These are phyloP conservation scores for Rallus limicola DNA, from an alignment of 2,113 vertebrate genomes.

Conservation along the genomic window DNA sequence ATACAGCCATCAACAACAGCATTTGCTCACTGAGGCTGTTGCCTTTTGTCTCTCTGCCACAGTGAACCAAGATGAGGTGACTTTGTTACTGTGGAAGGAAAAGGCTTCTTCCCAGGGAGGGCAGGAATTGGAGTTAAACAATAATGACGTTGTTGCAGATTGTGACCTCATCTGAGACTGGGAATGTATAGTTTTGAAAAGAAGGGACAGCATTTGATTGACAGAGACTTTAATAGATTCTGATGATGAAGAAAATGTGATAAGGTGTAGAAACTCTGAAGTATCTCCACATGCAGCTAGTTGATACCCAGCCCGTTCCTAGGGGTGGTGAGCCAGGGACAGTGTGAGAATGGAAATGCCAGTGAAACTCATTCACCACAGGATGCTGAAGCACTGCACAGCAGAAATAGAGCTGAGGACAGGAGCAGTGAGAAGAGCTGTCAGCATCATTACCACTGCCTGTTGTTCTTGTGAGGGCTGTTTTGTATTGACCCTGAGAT, in stretches of 20 bases:
- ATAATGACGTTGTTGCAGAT: not conserved
- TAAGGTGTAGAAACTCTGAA: not conserved
- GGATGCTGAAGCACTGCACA: not conserved
- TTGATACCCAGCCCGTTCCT: not conserved
- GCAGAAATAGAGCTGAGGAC: not conserved
- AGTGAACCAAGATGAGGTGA: not conserved
- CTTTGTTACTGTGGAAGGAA: not conserved
- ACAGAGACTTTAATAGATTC: not conserved
- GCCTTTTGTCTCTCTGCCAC: not conserved
- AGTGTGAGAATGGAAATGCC: not conserved
- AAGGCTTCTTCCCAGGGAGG: not conserved
- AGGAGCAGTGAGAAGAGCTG: not conserved
- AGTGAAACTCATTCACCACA: not conserved
- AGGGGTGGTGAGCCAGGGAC: not conserved
- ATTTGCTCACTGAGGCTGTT: not conserved
- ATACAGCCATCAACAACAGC: not conserved
- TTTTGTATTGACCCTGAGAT: not conserved
- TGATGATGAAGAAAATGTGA: not conserved
- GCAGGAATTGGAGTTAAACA: not conserved
- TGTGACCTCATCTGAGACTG: rapidly evolving
- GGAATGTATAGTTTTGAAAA: not conserved
- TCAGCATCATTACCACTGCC: not conserved
- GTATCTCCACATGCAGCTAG: not conserved
- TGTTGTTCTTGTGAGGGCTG: not conserved
- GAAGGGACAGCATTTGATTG: not conserved